Base-by-base conservation (phyloP, 1,140 invertebrate species). In the Acromyrmex charruanus region DNA sequence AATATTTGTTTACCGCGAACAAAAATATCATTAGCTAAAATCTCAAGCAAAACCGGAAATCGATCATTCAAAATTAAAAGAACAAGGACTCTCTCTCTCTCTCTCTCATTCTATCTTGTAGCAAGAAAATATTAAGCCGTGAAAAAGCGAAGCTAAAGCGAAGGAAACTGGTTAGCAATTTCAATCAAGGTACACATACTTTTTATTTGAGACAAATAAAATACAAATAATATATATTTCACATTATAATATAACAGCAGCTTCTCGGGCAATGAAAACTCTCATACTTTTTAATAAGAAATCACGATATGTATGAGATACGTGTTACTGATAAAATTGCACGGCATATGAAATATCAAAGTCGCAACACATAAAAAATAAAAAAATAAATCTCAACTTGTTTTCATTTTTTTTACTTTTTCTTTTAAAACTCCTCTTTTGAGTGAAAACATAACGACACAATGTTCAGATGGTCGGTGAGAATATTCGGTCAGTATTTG, bases 11-110 rank as follows among this genome's bases (percentile, higher is more conserved):
- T 59, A 59, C 31, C 16, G 12, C 10, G 5, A 21, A 16, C 71
- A 74, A 39, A 74, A 58, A 74, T 74, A 74, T 58, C 71, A 39
- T 39, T 59, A 58, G 3, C 28, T 59, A 75, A 4, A 44, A 75
- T 61, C 21, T 69, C 4, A 51, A 51, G 5, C 12, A 74, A 74
- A 59, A 21, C n/a, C 1, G 53, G n/a, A 74, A 58, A 58, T 21
- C 35, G 0, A n/a, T 12, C 18, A 58, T 58, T 74, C 14, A 39
- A 58, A 3, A 74, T 74, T 74, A 31, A 55, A 4, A 31, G n/a
- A 59, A 49, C 14, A 44, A 10, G 9, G 39, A 10, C 39, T 44
- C 39, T 44, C 39, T 39, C 7, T 39, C 35, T 44, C 39, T 68
- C n/a, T 4, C 31, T 25, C 58, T 39, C 5, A 25, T 59, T 61